These are phyloP conservation scores for Minunthozetes semirufus DNA, from an alignment of 2,888 invertebrate genomes.

Conservation along the genomic window DNA sequence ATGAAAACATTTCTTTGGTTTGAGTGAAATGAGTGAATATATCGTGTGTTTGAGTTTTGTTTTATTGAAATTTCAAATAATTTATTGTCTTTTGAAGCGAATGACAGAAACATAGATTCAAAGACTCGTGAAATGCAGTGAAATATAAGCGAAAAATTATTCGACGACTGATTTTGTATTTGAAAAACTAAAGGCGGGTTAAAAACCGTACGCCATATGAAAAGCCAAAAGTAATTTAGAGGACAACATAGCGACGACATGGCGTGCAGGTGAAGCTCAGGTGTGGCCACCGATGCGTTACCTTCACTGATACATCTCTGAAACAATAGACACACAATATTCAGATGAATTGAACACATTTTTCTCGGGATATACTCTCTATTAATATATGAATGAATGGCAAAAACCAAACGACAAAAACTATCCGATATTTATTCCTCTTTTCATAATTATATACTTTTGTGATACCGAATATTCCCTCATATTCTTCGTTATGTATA, in stretches of 20 bases:
- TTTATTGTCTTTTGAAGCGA: no score
- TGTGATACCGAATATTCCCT: not conserved
- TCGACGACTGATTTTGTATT: not conserved
- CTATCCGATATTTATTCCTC: conserved; percentile 16
- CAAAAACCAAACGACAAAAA: not conserved
- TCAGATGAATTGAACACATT: conserved; percentile 4
- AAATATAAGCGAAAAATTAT: no score
- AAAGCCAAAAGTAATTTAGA: conserved; percentile 12
- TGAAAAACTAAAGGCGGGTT: not conserved
- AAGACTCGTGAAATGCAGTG: no score
- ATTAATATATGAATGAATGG: not conserved
- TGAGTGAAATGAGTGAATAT: no score
- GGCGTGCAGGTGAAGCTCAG: conserved; percentile 19
- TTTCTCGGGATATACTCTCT: not conserved
- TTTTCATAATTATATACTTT: not conserved
- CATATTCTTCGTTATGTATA: not conserved
- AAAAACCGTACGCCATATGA: not conserved
- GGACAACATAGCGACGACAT: not conserved
- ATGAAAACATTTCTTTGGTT: no score
- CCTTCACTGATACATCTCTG: not conserved
- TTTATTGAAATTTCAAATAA: no score
- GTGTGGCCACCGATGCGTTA: conserved; percentile 8
- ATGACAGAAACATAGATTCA: no score
- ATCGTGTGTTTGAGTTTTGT: no score
- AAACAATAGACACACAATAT: conserved; percentile 13